phyloP scores from a whole-genome alignment of 2,113 vertebrate species.

The Eublepharis macularius region DNA sequence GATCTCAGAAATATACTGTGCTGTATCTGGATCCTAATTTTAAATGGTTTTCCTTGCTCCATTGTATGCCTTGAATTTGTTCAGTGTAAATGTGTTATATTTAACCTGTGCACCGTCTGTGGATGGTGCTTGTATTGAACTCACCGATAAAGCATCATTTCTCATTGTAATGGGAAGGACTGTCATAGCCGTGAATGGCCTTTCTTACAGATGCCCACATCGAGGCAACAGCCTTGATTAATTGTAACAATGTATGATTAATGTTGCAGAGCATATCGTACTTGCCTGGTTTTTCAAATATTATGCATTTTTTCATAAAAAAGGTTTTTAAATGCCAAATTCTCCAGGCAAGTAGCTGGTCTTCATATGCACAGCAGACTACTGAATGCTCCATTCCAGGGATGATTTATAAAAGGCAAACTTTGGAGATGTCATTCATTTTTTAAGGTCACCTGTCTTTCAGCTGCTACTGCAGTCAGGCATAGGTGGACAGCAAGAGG shows the following conservation, averaged over 20 bases:
- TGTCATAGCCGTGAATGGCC: constrained; percentile 17
- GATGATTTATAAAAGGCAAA: constrained; percentile 57
- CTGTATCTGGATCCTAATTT: too few relatives aligned
- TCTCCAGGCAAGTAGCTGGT: constrained; percentile 51
- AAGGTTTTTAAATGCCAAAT: constrained; percentile 23
- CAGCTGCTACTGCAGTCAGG: background rate
- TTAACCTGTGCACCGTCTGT: too few relatives aligned
- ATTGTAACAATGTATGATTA: constrained; percentile 42
- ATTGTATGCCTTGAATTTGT: too few relatives aligned
- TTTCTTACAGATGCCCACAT: background rate
- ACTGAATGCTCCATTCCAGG: constrained; percentile 22
- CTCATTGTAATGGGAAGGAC: too few relatives aligned
- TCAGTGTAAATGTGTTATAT: too few relatives aligned
- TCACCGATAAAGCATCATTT: too few relatives aligned
- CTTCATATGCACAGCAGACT: constrained; percentile 45
- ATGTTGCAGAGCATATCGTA: constrained; percentile 41
- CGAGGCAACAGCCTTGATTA: constrained; percentile 38
- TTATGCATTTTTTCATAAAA: constrained; percentile 23
- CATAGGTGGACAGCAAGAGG: background rate
- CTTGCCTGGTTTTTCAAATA: constrained; percentile 40
- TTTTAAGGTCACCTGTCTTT: constrained; percentile 25
- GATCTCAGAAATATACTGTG: too few relatives aligned
- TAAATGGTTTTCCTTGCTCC: too few relatives aligned
- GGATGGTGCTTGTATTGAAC: too few relatives aligned
- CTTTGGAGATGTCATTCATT: constrained; percentile 10